Conservation (phyloP, 30 jellyfish, hydroid and myxozoan genomes). For the Cassiopea andromeda region DNA sequence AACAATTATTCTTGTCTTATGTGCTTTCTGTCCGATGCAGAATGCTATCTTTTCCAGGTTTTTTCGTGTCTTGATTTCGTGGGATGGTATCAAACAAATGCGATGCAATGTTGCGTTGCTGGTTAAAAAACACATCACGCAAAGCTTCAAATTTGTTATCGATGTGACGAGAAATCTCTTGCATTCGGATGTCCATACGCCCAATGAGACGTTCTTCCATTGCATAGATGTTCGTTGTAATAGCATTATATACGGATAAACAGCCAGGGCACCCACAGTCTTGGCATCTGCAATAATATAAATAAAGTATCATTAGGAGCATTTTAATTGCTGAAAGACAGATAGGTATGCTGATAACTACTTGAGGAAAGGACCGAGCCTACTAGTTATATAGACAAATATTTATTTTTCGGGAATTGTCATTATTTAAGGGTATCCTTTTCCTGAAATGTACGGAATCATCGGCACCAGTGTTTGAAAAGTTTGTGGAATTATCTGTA, state of each 20-base stretch:
- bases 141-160: constrained; percentile 71
- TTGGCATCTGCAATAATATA: constrained; percentile 48
- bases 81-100: constrained; percentile 50
- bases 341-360: too few species aligned
- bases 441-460: too few species aligned
- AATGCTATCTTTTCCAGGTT: constrained; percentile 46
- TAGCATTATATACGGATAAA: constrained; percentile 66
- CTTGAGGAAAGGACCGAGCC: too few species aligned
- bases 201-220: constrained; percentile 78
- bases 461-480: too few species aligned
- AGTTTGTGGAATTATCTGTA: too few species aligned
- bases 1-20: not conserved
- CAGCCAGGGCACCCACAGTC: constrained; percentile 90
- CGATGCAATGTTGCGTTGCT: constrained; percentile 60
- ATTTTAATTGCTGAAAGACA: too few species aligned
- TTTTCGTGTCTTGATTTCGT: constrained; percentile 22
- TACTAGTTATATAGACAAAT: too few species aligned
- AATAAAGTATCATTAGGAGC: not conserved
- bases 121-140: constrained; percentile 57
- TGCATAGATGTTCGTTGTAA: constrained; percentile 74
- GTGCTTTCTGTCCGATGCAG: constrained; percentile 53
- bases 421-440: too few species aligned
- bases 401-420: too few species aligned
- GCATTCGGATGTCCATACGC: constrained; percentile 67
- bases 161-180: constrained; percentile 58